Evolutionary conservation across 2,113 vertebrate species (phyloP), one percentile per base, ranked within the genome.

Genomic region (Siniperca chuatsi): DNA sequence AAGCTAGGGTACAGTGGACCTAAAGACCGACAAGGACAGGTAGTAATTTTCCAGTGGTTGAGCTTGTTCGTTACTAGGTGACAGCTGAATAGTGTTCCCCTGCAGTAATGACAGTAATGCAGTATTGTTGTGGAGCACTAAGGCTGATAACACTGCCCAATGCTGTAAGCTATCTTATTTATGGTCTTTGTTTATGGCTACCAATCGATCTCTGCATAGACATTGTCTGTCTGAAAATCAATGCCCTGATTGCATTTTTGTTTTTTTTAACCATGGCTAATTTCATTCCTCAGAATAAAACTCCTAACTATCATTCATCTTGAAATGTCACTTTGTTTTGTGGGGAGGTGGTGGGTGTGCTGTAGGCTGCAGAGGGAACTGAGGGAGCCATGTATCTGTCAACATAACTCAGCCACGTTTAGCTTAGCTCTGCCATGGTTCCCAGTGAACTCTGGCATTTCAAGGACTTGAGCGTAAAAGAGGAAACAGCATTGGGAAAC

Each of bases 221-320:
- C 50, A 48, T 90, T 89, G 88, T 92, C 78, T 82, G 42, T 75
- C 75, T 83, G 72, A 84, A 91, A 94, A 95, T 94, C 92, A 92
- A 94, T 95, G 75, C 52, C 58, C 83, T 79, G 76, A 92, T 91
- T 93, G 82, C 61, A 84, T 93, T 91, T 92, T 89, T 90, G 78
- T 86, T 85, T 81, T 69, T 69, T 79, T 92, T 92, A 86, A 91
- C 88, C 77, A 40, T 76, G 79, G 79, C 71, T 92, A 90, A 92
- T 95, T 89, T 87, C 78, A 91, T 82, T 83, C 60, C 80, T 89
- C 58, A 74, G 88, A 92, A 89, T 91, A 82, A 89, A 88, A 79
- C 75, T 57, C 69, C 23, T 57, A 73, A 90, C 90, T 87, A 91
- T 84, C 81, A 85, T 87, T 79, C 72, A 84, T 94, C 86, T 75